Evolutionary conservation across 2,888 invertebrate species (phyloP), one percentile per base, ranked within the genome.

Genomic region (Seladonia tumulorum): DNA sequence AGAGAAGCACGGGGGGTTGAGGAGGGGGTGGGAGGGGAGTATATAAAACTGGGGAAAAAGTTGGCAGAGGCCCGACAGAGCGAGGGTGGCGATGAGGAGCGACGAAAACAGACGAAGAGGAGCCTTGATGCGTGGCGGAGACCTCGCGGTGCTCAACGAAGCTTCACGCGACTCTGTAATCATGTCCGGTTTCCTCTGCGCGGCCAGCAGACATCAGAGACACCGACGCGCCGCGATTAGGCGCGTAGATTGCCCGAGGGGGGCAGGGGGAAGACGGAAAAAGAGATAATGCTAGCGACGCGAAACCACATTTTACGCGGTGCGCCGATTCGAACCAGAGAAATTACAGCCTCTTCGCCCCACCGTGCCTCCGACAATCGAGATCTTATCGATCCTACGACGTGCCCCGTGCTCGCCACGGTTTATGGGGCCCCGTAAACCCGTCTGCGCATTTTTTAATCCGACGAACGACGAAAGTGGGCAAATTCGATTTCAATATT

Each of bases 41-140:
- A 16, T 22, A n/a, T n/a, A 12, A 1, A n/a, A 57, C 57, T 57
- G n/a, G 57, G 57, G 57, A 57, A 57, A 57, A 57, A 57, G 57
- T 57, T 12, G 57, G 57, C 57, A 57, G 57, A 57, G 10, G n/a
- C 4, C 57, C 4, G 76, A 68, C 53, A 22, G 75, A 70, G 78
- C 53, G 68, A 68, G 84, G 71, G 76, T 75, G 83, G 70, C 74
- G 79, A 68, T 42, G 63, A 80, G 80, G 77, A 60, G 70, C n/a
- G 79, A 86, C 47, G 82, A 68, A 74, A 78, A 85, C 39, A 86
- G 78, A 82, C 66, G 77, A 45, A 75, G 85, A 82, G 87, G 89
- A 88, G 93, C 94, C 93, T 93, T 93, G 94, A 93, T 94, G 94
- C 93, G 93, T 94, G 91, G 93, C 93, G 94, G 89, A 94, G 94